Base-by-base conservation (phyloP, 2,113 vertebrate genomes). In the Gallinago undulata region DNA sequence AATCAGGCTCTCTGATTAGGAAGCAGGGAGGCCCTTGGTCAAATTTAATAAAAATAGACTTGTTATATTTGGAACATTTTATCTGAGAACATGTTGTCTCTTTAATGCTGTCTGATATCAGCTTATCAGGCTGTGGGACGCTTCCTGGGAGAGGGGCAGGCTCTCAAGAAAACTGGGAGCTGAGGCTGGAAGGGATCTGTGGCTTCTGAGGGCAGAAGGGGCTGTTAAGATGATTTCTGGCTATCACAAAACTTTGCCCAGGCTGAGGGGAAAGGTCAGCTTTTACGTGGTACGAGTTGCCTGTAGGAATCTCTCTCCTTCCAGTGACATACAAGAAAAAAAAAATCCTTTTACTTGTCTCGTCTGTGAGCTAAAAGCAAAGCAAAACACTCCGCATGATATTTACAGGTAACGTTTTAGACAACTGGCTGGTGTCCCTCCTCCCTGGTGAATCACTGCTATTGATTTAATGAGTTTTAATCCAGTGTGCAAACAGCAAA, bases 31-130 rank as follows among this genome's bases (percentile, higher is more conserved):
- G n/a, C 78, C 78, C 91, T 92, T 75, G 92, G 89, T 92, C 57
- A 95, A 97, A 43, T 76, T 93, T 83, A 97, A 97, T 84, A 94
- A 96, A 97, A 97, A 96, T 91, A 96, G 93, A 91, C 56, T 82
- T 96, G 89, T 86, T 97, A 81, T 77, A 89, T 79, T 96, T 92
- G 87, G 94, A 97, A 96, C 35, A 70, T 78, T 94, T 91, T 91
- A 88, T 91, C 69, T 94, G 68, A 89, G 86, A 94, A 84, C 37
- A 82, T 28, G 62, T 76, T 87, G 77, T 82, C 69, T 94, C 53
- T 74, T 66, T 84, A 53, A 63, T 30, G 51, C 33, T 69, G 68
- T 39, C 72, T 95, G 82, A 48, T 72, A 81, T 89, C 51, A 88
- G 37, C 39, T 74, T 68, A 62, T 84, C 81, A 76, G 56, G 87